Percentiles rank a stretch among this genome's conserved stretches.
These are phyloP conservation scores for Diadromus collaris DNA, from an alignment of 2,888 invertebrate genomes.

Conservation along the genomic window DNA sequence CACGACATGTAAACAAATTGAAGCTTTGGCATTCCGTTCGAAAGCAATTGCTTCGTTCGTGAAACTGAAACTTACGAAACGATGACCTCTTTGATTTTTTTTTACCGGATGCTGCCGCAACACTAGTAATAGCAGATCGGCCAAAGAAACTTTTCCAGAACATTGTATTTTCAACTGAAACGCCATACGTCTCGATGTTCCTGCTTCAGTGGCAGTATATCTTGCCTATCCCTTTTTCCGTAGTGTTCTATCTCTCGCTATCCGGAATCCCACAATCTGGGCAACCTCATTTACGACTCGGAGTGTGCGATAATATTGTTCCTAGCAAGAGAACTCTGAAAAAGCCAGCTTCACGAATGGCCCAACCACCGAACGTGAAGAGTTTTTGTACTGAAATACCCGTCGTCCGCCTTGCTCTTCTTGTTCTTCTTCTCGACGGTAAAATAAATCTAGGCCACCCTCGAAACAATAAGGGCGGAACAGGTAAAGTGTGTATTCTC, in stretches of 20 bases:
- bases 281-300: slow-evolving; percentile 43
- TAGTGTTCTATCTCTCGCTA: slow-evolving; percentile 3
- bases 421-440: slow-evolving; percentile 30
- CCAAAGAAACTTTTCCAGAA: not conserved
- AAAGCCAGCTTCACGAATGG: slow-evolving; percentile 23
- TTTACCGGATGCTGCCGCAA: not conserved
- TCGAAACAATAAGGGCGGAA: slow-evolving; percentile 54
- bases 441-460: slow-evolving; percentile 57
- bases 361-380: slow-evolving; percentile 29
- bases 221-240: not conserved
- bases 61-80: not conserved
- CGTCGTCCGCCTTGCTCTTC: slow-evolving; percentile 21
- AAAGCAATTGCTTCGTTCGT: not conserved
- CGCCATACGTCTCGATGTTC: slow-evolving; percentile 7
- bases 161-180: slow-evolving; percentile 47
- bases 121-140: not conserved
- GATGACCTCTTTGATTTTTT: not conserved
- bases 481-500: slow-evolving; percentile 50
- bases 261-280: slow-evolving; percentile 16
- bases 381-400: slow-evolving; percentile 32
- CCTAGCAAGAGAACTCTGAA: slow-evolving; percentile 39
- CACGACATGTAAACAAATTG: not conserved
- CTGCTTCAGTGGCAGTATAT: slow-evolving; percentile 8
- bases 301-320: slow-evolving; percentile 52
- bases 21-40: not conserved